phyloP scores from a whole-genome alignment of 2,888 invertebrate genomes.

The Torymus tubicola region DNA sequence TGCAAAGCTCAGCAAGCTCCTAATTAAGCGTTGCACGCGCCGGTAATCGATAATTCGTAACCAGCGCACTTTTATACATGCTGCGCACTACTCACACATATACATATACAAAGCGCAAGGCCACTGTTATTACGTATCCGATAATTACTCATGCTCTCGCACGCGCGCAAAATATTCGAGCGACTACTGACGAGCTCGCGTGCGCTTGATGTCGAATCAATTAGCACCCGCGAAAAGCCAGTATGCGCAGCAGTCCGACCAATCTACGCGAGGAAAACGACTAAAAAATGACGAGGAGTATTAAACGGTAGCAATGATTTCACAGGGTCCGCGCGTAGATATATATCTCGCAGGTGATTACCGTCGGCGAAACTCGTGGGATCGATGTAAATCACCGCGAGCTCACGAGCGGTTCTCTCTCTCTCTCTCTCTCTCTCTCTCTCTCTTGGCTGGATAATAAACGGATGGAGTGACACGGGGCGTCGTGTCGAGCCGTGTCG shows the following conservation, averaged over 20 bases:
- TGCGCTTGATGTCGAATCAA: slow-evolving; percentile 29
- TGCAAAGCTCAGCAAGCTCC: slow-evolving; percentile 19
- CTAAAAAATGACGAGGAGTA: background rate
- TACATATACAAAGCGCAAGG: background rate
- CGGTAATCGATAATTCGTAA: slow-evolving; percentile 36
- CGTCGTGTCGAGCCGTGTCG: slow-evolving; percentile 57
- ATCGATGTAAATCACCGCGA: slow-evolving; percentile 53
- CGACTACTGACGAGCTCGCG: background rate
- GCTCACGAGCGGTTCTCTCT: no score
- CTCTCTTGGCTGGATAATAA: slow-evolving; percentile 62
- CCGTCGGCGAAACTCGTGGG: slow-evolving; percentile 37
- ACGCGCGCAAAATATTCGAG: slow-evolving; percentile 3
- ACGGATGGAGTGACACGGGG: slow-evolving; percentile 61
- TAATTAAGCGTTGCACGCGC: slow-evolving; percentile 28
- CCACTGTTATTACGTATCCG: slow-evolving; percentile 36
- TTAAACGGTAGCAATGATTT: slow-evolving; percentile 22
- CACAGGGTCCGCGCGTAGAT: background rate
- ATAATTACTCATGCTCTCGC: slow-evolving; percentile 15
- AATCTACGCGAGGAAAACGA: background rate
- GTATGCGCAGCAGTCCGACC: no score
- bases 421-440: no score
- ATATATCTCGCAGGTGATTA: slow-evolving; percentile 40
- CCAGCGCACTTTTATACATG: background rate
- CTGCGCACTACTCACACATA: no score
- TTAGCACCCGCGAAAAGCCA: background rate